These are phyloP conservation scores for Copidosoma aretas DNA, from an alignment of 2,888 invertebrate species.

Conservation along the genomic window DNA sequence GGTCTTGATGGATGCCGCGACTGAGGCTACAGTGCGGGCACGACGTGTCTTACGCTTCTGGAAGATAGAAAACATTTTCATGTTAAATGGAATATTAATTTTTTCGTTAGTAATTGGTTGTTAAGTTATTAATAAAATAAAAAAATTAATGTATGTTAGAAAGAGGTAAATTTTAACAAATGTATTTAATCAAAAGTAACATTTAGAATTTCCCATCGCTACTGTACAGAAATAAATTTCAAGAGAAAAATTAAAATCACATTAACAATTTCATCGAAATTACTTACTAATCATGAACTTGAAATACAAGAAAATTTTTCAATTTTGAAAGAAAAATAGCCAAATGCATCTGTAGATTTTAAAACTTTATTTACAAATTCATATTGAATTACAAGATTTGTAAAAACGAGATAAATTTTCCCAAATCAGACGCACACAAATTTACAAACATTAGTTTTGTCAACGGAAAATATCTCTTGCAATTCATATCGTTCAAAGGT, in stretches of 20 bases:
- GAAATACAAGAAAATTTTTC: constrained; percentile 11
- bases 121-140: constrained; percentile 22
- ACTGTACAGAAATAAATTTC: neutral
- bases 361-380: constrained; percentile 53
- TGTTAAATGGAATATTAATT: neutral
- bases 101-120: neutral
- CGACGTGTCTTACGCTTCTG: constrained; percentile 50
- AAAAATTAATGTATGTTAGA: constrained; percentile 37
- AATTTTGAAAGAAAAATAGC: constrained; percentile 48
- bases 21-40: constrained; percentile 51
- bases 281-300: neutral
- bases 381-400: constrained; percentile 29
- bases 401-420: constrained; percentile 1
- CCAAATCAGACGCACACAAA: too few relatives aligned
- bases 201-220: neutral
- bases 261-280: neutral
- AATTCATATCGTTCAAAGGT: too few relatives aligned
- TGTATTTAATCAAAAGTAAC: neutral
- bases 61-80: constrained; percentile 1
- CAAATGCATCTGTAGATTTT: constrained; percentile 52
- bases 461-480: too few relatives aligned
- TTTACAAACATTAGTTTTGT: too few relatives aligned
- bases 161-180: neutral
- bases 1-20: constrained; percentile 55
- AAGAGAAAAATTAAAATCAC: neutral